Evolutionary conservation across 2,113 vertebrate species (phyloP), one percentile per base, ranked within the genome.

Genomic region (Caloenas nicobarica): DNA sequence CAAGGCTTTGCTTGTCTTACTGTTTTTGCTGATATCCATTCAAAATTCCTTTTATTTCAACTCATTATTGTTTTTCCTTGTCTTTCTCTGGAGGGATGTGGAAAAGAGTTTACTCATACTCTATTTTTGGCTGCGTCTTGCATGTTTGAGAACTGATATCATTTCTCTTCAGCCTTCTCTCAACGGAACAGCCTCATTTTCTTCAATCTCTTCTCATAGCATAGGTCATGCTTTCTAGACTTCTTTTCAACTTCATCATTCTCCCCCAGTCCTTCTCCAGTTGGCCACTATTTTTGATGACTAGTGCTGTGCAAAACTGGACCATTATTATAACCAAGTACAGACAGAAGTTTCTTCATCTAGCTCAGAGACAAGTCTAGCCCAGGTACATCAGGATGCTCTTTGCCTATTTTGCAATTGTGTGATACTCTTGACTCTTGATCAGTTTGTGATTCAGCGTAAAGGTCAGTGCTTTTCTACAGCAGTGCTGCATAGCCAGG

Each of bases 201-300:
- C n/a, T 86, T 77, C 56, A 24, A 5, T 25, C 18, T 81, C 25
- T 79, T 82, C 38, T 77, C 26, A 50, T 22, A 70, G 10, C 23
- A 18, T 5, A 44, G 15, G 16, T 70, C 18, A n/a, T 48, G n/a
- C 38, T 68, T 83, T 65, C 24, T 40, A 36, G 51, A 73, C 10
- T 64, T 72, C 34, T 57, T 84, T 72, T 71, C 10, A 23, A 74
- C 46, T n/a, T 70, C 24, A 31, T 21, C 12, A 4, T 60, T 82
- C 14, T 25, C 8, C 9, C 44, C 48, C 0, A 0, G 21, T 53
- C 18, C 19, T 19, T 82, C 15, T 65, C 25, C 34, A 38, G 7
- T 2, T 54, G 31, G 29, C 42, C 38, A 44, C 9, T 76, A 53
- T 34, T 79, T 71, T 42, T 76, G 26, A 69, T 1, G 2, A 11